Evolutionary conservation across 2,888 invertebrate species (phyloP), one percentile per base, ranked within the genome.

Genomic region (Conus canariensis): DNA sequence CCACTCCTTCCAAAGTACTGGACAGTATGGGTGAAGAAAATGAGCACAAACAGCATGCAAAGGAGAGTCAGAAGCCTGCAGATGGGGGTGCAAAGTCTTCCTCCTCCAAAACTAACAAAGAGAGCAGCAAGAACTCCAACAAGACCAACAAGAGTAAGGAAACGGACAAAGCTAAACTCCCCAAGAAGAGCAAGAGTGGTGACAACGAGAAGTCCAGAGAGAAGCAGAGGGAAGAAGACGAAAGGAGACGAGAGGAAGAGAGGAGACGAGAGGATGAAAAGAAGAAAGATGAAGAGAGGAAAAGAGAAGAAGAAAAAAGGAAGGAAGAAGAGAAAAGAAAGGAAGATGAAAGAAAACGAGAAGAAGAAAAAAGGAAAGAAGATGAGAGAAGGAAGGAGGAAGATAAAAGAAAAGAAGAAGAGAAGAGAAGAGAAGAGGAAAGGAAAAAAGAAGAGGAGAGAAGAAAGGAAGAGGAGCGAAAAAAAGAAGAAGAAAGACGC

Each of bases 311-410:
- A 92, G 58, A 91, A 92, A 89, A 89, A 91, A 64, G 85, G 92
- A 22, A 91, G 92, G 74, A 92, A 93, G 88, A 92, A 93, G 90
- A 92, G 93, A 88, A 92, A 92, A 88, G 90, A 90, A 22, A 92
- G 93, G 87, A 92, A 92, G 80, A 92, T 93, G 83, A 91, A 93
- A 88, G 90, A 92, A 88, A 92, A 92, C 92, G 80, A 90, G 58
- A 60, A 82, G 14, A 56, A 90, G 22, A 12, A 64, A 90, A 92
- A 70, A 93, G 92, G 77, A 89, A 92, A 90, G 74, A n/a, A 56
- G 86, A 45, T 60, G 85, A 80, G 91, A 92, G 59, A 91, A 92
- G 30, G 74, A 92, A 90, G 85, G 88, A 88, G 85, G 91, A 88
- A 22, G 91, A 88, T 64, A 90, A 83, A 92, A 92, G 87, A 92